Conservation (phyloP, 2,888 invertebrate genomes). For the Pilophorus perplexus region DNA sequence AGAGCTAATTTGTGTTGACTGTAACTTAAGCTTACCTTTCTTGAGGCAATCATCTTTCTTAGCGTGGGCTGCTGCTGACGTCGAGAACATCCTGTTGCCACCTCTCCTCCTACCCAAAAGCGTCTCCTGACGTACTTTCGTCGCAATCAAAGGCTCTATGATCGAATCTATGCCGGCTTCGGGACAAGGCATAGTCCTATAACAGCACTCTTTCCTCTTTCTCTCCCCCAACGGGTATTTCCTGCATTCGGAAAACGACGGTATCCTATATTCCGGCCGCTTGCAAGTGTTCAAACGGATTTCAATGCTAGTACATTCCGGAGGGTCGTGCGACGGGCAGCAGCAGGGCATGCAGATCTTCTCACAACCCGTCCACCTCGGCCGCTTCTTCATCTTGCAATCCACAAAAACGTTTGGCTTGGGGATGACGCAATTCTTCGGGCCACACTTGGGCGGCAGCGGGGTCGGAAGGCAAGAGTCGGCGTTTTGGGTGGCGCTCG, state of each 20-base stretch:
- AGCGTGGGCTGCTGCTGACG: too few relatives aligned
- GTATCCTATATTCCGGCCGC: conserved; percentile 28
- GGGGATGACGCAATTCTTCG: conserved; percentile 2
- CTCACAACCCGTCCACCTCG: conserved; percentile 35
- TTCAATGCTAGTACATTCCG: conserved; percentile 20
- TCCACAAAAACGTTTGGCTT: conserved; percentile 14
- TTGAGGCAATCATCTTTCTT: too few relatives aligned
- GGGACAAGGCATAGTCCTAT: conserved; percentile 1
- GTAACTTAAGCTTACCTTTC: too few relatives aligned
- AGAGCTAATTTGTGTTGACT: too few relatives aligned
- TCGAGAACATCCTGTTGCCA: conserved; percentile 8
- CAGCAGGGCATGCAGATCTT: conserved; percentile 41
- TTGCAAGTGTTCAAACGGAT: conserved; percentile 30
- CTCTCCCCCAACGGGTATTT: conserved; percentile 18
- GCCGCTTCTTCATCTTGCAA: conserved; percentile 11
- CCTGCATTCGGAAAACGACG: conserved; percentile 37
- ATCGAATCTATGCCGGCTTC: not conserved
- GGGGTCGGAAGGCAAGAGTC: conserved; percentile 29
- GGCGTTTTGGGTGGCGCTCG: not conserved
- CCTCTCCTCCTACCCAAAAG: conserved; percentile 15
- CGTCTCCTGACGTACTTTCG: conserved; percentile 34
- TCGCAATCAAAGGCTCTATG: conserved; percentile 20
- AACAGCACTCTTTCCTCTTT: conserved; percentile 32
- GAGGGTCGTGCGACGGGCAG: conserved; percentile 26
- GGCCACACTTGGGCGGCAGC: conserved; percentile 20